Conservation (phyloP, 92 coral and sea anemone species). For the Paramuricea clavata region DNA sequence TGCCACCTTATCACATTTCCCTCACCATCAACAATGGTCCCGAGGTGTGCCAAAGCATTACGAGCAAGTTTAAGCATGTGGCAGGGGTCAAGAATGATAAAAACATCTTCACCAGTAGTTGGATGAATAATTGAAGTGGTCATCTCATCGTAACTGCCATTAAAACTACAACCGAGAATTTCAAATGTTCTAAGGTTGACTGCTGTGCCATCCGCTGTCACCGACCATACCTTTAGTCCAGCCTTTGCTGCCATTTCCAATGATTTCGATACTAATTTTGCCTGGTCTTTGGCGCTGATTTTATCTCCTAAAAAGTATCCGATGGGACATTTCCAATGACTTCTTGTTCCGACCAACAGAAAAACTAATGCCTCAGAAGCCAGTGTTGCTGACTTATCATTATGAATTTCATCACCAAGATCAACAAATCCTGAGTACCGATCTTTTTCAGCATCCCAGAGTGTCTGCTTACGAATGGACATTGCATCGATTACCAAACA, state of each 20-base stretch:
- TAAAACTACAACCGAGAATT: neutral
- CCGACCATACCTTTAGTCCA: neutral
- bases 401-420: neutral
- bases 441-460: slow-evolving; percentile 4
- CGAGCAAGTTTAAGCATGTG: neutral
- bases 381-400: neutral
- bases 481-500: slow-evolving; percentile 6
- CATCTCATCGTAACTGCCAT: neutral
- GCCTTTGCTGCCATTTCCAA: neutral
- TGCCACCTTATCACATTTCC: neutral
- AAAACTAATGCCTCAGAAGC: slow-evolving; percentile 2
- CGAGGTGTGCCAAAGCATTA: neutral
- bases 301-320: neutral
- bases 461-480: neutral
- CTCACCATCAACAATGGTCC: neutral
- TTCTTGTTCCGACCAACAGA: neutral
- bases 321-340: neutral
- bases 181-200: slow-evolving; percentile 11
- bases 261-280: neutral
- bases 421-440: neutral
- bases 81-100: neutral
- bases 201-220: neutral
- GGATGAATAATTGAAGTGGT: neutral
- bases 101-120: neutral
- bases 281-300: slow-evolving; percentile 13